Conservation (phyloP, 2,888 invertebrate genomes). For the Anaspis maculata region DNA sequence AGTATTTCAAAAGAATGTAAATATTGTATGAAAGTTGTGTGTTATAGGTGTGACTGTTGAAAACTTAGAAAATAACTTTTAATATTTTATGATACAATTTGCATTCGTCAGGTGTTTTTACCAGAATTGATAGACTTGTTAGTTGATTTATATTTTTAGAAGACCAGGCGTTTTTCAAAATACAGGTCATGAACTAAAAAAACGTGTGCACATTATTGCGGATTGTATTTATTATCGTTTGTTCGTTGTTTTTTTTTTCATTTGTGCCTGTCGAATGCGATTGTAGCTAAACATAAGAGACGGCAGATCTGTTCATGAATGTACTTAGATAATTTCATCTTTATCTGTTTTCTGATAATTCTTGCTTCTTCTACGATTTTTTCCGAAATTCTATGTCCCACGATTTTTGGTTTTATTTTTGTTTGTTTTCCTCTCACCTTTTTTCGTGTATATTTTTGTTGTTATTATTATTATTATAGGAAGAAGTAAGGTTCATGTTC, state of each 20-base stretch:
- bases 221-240: conserved; percentile 14
- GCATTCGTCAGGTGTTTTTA: conserved; percentile 12
- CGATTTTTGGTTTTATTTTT: too few relatives aligned
- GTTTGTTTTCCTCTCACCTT: conserved; percentile 12
- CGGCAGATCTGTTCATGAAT: conserved; percentile 34
- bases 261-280: conserved; percentile 12
- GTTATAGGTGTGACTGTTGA: conserved; percentile 10
- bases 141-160: too few relatives aligned
- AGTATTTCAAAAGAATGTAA: conserved; percentile 23
- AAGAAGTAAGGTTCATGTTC: conserved; percentile 24
- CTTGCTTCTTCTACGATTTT: conserved; percentile 27
- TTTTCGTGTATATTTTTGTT: conserved; percentile 18
- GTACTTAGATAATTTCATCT: conserved; percentile 31
- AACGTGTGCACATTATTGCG: too few relatives aligned
- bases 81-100: conserved; percentile 9
- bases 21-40: conserved; percentile 30
- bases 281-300: conserved; percentile 18
- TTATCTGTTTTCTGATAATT: conserved; percentile 15
- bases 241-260: conserved; percentile 8
- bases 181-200: too few relatives aligned
- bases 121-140: conserved; percentile 2
- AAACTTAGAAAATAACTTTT: too few relatives aligned
- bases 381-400: too few relatives aligned
- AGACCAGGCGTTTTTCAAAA: too few relatives aligned
- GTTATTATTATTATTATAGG: conserved; percentile 17